Evolutionary conservation across 2,888 invertebrate species (phyloP), one percentile per base, ranked within the genome.

Genomic region (Tenthredo notha): DNA sequence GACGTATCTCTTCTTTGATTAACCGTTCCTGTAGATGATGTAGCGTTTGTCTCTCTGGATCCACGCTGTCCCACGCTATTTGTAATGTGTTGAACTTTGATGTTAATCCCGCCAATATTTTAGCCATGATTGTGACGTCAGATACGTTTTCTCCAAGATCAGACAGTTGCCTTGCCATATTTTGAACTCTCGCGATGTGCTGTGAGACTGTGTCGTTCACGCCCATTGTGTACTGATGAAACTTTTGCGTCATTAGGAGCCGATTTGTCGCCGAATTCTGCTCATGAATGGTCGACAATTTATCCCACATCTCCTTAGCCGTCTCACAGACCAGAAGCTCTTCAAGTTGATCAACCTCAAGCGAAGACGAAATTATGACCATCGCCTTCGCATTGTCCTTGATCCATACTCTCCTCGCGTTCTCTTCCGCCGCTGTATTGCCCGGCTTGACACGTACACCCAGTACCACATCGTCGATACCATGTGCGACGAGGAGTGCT

Each of bases 231-330:
- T 87, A 85, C 6, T 84, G 83, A 61, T 87, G 86, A 40, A 88
- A 88, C 21, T 83, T 82, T 72, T 88, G 86, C 29, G 78, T 75
- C 33, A 89, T 61, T 5, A 85, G 21, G 25, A 88, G 65, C 50
- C 87, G 87, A 70, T 88, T 88, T 10, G 88, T 47, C 29, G 82
- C 88, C 0, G 88, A 84, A 83, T 88, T 88, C 25, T 89, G 88
- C 78, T 88, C 87, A 58, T 89, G 86, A 12, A 89, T 86, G 1
- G 67, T 9, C 10, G 70, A 37, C 9, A 89, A 65, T 74, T 86
- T 86, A 0, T 84, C 72, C 88, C 88, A 89, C 88, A 88, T 88
- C 29, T 86, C 86, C 12, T 85, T 84, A 2, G 88, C 86, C 1
- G 85, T 86, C 5, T 67, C 25, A 47, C 87, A 86, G 21, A 82